A percentile compares a stretch with the other conserved stretches of the same genome.
These are phyloP conservation scores for Mohoua ochrocephala DNA, from an alignment of 2,113 vertebrate species.

Conservation along the genomic window DNA sequence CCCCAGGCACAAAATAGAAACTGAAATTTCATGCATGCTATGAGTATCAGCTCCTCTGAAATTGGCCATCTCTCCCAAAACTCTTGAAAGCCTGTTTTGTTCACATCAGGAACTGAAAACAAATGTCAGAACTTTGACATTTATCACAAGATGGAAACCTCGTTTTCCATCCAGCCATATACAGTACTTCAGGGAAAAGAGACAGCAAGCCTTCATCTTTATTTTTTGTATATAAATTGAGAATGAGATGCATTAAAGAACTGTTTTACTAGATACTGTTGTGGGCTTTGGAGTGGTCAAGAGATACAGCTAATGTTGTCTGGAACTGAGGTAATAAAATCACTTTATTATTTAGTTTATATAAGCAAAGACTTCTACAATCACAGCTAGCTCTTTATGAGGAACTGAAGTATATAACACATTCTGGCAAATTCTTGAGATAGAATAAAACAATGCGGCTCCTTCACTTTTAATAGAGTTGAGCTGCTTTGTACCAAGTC, in stretches of 20 bases:
- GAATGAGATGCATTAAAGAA: neutral
- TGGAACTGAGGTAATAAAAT: neutral
- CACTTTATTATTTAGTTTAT: neutral
- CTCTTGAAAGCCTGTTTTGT: neutral
- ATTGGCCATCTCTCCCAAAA: neutral
- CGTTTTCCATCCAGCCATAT: neutral
- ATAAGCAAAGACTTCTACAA: neutral
- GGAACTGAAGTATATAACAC: neutral
- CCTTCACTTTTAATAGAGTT: neutral
- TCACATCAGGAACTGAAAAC: neutral
- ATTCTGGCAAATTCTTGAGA: neutral
- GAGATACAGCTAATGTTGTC: neutral
- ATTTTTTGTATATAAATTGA: neutral
- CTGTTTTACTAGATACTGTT: neutral
- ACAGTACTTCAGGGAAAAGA: neutral
- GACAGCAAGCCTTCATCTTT: neutral
- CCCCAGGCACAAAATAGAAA: neutral
- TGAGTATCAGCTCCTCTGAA: neutral
- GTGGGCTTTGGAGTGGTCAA: neutral
- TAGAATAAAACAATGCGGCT: neutral
- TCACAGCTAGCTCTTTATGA: neutral
- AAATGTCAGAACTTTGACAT: conserved; percentile 14
- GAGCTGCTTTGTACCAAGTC: neutral
- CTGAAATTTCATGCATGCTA: neutral
- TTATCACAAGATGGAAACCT: conserved; percentile 1